Base-by-base conservation (phyloP, 2,888 invertebrate species). In the Papilio demoleus region DNA sequence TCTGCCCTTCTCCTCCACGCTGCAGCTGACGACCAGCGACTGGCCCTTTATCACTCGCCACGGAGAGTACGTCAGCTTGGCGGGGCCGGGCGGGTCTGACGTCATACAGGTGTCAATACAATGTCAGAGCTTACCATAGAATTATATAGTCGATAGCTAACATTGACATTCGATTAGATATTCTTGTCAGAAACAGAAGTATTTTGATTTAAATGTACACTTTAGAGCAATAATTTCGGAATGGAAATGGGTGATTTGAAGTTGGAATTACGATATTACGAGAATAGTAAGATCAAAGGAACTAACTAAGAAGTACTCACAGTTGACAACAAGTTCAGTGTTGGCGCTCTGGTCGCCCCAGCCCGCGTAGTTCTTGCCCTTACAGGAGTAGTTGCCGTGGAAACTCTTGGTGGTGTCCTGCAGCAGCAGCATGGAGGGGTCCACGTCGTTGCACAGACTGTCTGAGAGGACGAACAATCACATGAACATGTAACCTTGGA, bases 371-470 rank as follows among this genome's bases (percentile, higher is more conserved):
- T 98, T 98, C 85, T 95, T 95, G 17, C 98, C 98, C 79, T 96
- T 95, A 84, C 99, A 99, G 0, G 98, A 97, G 89, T 98, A 99
- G 90, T 98, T 98, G 31, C 98, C 98, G 78, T 98, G 97, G 87
- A 98, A 98, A 67, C 95, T 95, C 82, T 97, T 95, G 4, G 95
- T 96, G n/a, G 98, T 97, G 74, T 96, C 95, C 78, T 97, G 96
- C 34, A 98, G 93, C 38, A 97, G 93, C 79, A 98, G 92, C 90
- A 97, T 96, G 74, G 96, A 97, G 0, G 97, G 97, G 83, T 97
- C 97, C 78, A 97, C 95, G 85, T 96, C 96, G 83, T 97, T 97
- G 80, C 97, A 95, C 14, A 96, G 90, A 76, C 93, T 94, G 8
- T 89, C 92, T 90, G 83, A 1, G 82, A 84, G 1, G 9, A 56